Evolutionary conservation across 2,888 invertebrate genomes (phyloP).

Genomic region (Scrobipalpa costella): DNA sequence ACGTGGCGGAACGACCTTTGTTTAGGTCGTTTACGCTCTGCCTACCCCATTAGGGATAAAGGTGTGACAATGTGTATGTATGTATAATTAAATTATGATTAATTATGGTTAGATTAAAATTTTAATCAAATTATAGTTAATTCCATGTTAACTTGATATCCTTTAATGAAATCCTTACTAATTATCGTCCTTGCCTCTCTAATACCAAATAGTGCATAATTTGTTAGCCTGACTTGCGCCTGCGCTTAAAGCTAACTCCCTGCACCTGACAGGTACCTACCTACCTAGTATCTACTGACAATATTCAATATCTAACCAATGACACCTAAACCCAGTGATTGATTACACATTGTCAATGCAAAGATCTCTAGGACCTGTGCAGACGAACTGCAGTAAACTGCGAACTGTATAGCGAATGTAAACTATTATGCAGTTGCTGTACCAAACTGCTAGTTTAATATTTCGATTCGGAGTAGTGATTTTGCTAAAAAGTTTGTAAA

Average conservation of each 20-base stretch:
- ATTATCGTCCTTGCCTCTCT: neutral
- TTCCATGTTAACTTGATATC: neutral
- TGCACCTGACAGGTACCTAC: conserved; percentile 6
- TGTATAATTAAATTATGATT: too few species aligned
- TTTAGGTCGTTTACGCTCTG: too few species aligned
- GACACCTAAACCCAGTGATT: conserved; percentile 23
- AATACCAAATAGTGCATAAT: neutral
- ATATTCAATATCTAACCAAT: conserved; percentile 19
- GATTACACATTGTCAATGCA: conserved; percentile 23
- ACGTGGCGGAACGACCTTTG: too few species aligned
- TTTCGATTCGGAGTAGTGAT: too few species aligned
- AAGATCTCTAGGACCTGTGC: neutral
- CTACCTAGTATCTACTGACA: conserved; percentile 1
- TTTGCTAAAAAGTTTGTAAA: too few species aligned
- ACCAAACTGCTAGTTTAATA: neutral
- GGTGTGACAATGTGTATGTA: too few species aligned
- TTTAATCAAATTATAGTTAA: too few species aligned
- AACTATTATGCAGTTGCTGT: neutral
- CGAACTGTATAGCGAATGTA: neutral
- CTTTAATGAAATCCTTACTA: neutral
- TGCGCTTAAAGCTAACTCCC: neutral
- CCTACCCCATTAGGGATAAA: too few species aligned
- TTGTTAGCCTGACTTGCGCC: neutral
- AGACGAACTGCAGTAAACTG: neutral
- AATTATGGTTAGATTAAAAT: too few species aligned